Percentiles rank a stretch among this genome's conserved stretches.
Conservation (phyloP, 2,888 invertebrate genomes). For the Eupithecia abbreviata region DNA sequence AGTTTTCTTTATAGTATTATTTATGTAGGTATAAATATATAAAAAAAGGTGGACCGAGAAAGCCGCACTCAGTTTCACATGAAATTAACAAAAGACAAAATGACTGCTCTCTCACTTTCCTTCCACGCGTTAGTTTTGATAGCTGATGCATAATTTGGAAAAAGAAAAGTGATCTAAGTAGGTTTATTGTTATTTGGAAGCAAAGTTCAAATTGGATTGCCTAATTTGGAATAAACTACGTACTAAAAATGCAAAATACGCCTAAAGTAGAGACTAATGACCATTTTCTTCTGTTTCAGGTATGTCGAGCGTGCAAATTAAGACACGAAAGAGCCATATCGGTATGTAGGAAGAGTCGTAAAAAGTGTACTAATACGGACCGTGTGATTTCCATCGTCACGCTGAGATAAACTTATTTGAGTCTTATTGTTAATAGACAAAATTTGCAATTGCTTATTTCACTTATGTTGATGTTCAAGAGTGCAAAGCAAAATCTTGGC, state of each 20-base stretch:
- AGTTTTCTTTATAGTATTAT: too few species aligned
- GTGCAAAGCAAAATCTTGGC: background rate
- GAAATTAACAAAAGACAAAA: background rate
- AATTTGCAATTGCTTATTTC: background rate
- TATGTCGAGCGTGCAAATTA: slow-evolving; percentile 49
- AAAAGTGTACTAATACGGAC: slow-evolving; percentile 32
- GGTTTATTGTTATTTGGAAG: slow-evolving; percentile 10
- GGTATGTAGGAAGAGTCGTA: slow-evolving; percentile 51
- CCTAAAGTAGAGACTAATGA: slow-evolving; percentile 34
- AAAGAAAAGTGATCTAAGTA: slow-evolving; percentile 17
- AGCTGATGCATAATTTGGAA: slow-evolving; percentile 1
- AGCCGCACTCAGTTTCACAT: background rate
- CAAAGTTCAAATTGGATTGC: background rate
- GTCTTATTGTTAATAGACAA: background rate
- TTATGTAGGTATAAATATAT: too few species aligned
- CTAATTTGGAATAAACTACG: slow-evolving; percentile 15
- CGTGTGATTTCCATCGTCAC: slow-evolving; percentile 41
- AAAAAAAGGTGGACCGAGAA: background rate
- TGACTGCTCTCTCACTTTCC: background rate
- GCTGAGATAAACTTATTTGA: background rate
- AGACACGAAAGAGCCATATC: slow-evolving; percentile 38
- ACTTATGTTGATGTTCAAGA: background rate
- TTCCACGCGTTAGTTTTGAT: background rate
- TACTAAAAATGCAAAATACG: slow-evolving; percentile 28
- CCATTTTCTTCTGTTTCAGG: slow-evolving; percentile 57